Base-by-base conservation (phyloP, 2,888 invertebrate species). In the Trachelus troglodyta region DNA sequence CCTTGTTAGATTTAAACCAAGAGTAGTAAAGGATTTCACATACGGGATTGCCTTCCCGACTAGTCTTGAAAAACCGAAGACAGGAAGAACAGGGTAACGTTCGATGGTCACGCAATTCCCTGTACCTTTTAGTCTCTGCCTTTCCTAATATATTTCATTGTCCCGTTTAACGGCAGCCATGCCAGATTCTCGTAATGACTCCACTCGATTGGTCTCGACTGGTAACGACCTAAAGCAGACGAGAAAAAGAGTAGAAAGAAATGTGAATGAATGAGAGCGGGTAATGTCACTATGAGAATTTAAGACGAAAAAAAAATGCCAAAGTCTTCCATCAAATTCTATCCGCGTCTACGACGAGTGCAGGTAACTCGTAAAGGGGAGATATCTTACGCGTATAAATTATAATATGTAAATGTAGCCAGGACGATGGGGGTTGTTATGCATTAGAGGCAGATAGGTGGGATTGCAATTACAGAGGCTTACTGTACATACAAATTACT, bases 81-180 rank as follows among this genome's bases (percentile, higher is more conserved):
- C 56, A 23, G 56, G 23, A 56, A 56, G 56, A 56, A 23, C 23
- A 23, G 23, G 82, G 85, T 89, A 89, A 89, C 88, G 89, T 87
- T 87, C 87, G 82, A 87, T 87, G 87, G 87, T 88, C 89, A 89
- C 89, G 89, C 89, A 84, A 89, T 86, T 86, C 86, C 80, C 56
- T 81, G 80, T 80, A 69, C 81, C 77, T 80, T 80, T 56, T 56
- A 56, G 56, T 56, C 56, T 56, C 56, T 56, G 56, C 56, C 56
- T 56, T 56, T 56, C 23, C 86, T 86, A 87, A 86, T 88, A 88
- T 86, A 85, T 88, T 88, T 87, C 86, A 87, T 86, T 87, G 87
- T 84, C 84, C 83, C 84, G 83, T 80, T 56, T 81, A 83, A 83
- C 82, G 81, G 84, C 81, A 82, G 82, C 82, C 78, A 81, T 76